Evolutionary conservation across 2,113 vertebrate species (phyloP).

Genomic region (Maylandia zebra): DNA sequence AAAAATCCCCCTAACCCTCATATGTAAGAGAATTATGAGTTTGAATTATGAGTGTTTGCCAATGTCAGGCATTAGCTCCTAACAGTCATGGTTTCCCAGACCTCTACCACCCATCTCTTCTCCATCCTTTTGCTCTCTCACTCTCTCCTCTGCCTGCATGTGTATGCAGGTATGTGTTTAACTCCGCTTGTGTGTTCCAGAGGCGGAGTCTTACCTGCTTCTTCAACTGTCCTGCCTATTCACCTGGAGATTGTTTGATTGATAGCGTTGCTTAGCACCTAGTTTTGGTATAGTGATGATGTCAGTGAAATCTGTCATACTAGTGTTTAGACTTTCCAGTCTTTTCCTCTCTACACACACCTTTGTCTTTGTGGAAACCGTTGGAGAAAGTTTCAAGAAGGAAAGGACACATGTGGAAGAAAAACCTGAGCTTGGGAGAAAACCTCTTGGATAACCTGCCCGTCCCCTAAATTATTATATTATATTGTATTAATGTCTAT

Average conservation of each 20-base stretch:
- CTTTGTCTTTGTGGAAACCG: neutral
- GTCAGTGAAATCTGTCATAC: neutral
- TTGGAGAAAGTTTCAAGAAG: neutral
- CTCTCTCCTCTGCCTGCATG: neutral
- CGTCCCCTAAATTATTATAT: too few relatives aligned
- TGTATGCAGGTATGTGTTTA: neutral
- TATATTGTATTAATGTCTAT: too few relatives aligned
- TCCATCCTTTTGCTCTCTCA: neutral
- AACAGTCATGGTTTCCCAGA: neutral
- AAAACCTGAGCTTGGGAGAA: too few relatives aligned
- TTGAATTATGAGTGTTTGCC: neutral
- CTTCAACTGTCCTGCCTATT: neutral
- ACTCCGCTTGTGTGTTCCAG: neutral
- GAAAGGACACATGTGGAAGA: neutral
- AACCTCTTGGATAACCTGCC: too few relatives aligned
- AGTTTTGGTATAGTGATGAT: neutral
- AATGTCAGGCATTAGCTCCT: neutral
- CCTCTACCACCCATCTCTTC: neutral
- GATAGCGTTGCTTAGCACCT: fast-evolving
- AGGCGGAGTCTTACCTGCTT: fast-evolving
- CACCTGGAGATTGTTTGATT: neutral
- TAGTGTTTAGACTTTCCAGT: fast-evolving
- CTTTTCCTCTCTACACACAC: neutral
- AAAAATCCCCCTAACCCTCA: neutral
- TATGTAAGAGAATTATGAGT: neutral